Percentiles rank a stretch among this genome's conserved stretches.
These are phyloP conservation scores for Herpetotheres cachinnans DNA, from an alignment of 2,113 vertebrate genomes.

Conservation along the genomic window DNA sequence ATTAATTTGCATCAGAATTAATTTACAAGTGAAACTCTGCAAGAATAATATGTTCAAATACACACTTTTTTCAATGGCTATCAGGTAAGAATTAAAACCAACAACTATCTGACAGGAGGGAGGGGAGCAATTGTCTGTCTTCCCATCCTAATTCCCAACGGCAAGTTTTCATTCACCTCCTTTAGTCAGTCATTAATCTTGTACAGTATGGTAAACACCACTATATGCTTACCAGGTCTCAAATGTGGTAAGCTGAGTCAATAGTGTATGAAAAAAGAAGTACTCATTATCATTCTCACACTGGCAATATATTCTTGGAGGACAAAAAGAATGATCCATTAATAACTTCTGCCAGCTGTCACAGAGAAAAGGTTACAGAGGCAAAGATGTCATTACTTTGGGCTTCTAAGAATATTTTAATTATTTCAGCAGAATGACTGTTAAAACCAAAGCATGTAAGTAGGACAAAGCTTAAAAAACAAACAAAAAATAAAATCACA, in stretches of 20 bases:
- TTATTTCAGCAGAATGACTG: background rate
- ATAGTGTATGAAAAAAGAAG: background rate
- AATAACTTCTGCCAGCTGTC: background rate
- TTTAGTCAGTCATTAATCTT: background rate
- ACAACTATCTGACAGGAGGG: background rate
- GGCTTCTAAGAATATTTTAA: background rate
- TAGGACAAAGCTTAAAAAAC: background rate
- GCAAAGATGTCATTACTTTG: background rate
- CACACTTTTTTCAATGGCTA: background rate
- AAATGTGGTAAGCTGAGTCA: background rate
- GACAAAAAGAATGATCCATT: background rate
- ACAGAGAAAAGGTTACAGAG: background rate
- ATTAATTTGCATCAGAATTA: background rate
- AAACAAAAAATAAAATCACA: background rate
- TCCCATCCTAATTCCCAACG: background rate
- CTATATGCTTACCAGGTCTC: background rate
- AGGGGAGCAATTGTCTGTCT: background rate
- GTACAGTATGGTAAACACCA: background rate
- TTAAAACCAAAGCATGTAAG: background rate
- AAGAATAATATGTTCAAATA: background rate
- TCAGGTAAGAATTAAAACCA: background rate
- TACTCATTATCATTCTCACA: background rate
- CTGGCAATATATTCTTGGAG: background rate
- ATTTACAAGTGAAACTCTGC: background rate
- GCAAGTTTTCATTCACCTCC: background rate